Conservation (phyloP, 37 sponge, comb jelly and placozoan genomes). For the Haliclona indistincta region DNA sequence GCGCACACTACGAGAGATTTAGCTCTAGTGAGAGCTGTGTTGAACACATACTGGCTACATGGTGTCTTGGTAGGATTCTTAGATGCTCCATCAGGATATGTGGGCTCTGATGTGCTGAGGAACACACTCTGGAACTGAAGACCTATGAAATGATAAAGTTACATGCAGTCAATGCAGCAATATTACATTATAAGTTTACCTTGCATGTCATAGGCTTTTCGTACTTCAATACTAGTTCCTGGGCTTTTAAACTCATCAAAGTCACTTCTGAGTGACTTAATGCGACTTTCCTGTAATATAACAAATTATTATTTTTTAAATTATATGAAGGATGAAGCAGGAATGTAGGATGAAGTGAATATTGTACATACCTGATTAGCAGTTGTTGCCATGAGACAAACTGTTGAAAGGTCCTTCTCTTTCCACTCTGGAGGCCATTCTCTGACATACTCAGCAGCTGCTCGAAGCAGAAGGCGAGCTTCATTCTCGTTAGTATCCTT, state of each 20-base stretch:
- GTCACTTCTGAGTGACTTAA: too few relatives aligned
- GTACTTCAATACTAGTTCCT: slow-evolving; percentile 1
- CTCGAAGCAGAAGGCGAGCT: slow-evolving; percentile 1
- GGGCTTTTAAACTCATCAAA: too few relatives aligned
- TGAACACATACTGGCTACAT: slow-evolving; percentile 58
- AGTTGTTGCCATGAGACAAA: slow-evolving; percentile 53
- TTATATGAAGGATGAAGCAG: slow-evolving; percentile 1
- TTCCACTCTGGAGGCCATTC: slow-evolving; percentile 53
- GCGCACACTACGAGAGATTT: slow-evolving; percentile 29
- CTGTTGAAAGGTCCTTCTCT: slow-evolving; percentile 1
- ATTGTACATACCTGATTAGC: slow-evolving; percentile 35
- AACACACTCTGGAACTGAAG: slow-evolving; percentile 49
- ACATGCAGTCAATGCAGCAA: not conserved
- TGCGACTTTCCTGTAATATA: too few relatives aligned
- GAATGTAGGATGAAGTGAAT: not conserved
- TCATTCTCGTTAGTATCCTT: slow-evolving; percentile 10
- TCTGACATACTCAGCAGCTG: slow-evolving; percentile 11
- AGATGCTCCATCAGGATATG: slow-evolving; percentile 11
- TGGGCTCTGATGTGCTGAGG: slow-evolving; percentile 51
- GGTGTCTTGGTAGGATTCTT: slow-evolving; percentile 22
- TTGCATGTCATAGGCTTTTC: slow-evolving; percentile 50
- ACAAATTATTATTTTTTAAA: too few relatives aligned
- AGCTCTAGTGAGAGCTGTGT: slow-evolving; percentile 54
- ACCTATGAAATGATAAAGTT: slow-evolving; percentile 16
- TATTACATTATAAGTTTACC: slow-evolving; percentile 8